phyloP scores from a whole-genome alignment of 2,888 invertebrate species.

The Plutella xylostella region DNA sequence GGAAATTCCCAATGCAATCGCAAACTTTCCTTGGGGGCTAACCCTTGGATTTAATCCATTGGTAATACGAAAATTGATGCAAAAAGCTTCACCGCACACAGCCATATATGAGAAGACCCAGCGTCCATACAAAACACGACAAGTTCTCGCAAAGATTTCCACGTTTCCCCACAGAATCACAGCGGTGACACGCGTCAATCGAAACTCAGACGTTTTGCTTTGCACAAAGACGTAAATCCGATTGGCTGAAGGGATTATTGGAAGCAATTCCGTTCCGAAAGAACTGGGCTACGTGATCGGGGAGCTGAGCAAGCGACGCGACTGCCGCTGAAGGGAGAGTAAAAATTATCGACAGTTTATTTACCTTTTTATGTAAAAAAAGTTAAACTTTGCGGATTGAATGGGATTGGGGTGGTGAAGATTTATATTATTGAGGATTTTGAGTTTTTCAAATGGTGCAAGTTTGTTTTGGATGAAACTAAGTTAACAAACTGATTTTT shows the following conservation, averaged over 20 bases:
- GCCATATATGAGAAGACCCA: conserved; percentile 21
- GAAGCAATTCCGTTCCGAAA: conserved; percentile 64
- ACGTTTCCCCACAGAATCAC: conserved; percentile 53
- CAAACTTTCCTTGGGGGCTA: conserved; percentile 51
- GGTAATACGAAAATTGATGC: conserved; percentile 69
- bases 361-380: conserved; percentile 34
- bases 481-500: too few species aligned
- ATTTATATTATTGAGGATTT: too few species aligned
- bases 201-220: conserved; percentile 49
- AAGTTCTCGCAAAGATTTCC: conserved; percentile 40
- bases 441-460: too few species aligned
- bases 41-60: conserved; percentile 65
- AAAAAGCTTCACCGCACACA: conserved; percentile 47
- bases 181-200: conserved; percentile 28
- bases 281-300: conserved; percentile 60
- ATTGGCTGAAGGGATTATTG: conserved; percentile 47
- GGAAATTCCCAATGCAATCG: conserved; percentile 49
- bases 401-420: not conserved
- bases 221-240: conserved; percentile 54
- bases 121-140: conserved; percentile 50
- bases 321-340: conserved; percentile 27
- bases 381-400: conserved; percentile 1
- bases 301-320: conserved; percentile 23
- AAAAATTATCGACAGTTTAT: conserved; percentile 41
- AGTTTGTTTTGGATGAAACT: too few species aligned